These are phyloP conservation scores for Ectemnius continuus DNA, from an alignment of 2,888 invertebrate genomes.

Conservation along the genomic window DNA sequence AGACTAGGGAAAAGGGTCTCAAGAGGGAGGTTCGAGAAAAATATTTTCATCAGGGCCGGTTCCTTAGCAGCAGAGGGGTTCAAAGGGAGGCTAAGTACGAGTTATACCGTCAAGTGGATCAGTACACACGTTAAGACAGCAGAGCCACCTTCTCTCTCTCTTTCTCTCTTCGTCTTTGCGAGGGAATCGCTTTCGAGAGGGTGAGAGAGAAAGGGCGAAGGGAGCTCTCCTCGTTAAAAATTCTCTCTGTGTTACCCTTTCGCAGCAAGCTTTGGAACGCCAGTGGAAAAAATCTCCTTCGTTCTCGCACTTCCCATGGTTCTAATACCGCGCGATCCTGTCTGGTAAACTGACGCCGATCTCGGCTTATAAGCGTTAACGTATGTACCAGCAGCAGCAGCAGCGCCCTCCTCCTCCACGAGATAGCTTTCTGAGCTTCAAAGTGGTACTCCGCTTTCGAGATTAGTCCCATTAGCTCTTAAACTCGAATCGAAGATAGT, in stretches of 20 bases:
- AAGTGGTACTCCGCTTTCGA: too few species aligned
- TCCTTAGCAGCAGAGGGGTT: slow-evolving; percentile 18
- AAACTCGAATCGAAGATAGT: too few species aligned
- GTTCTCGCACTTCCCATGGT: neutral
- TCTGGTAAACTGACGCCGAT: slow-evolving; percentile 2
- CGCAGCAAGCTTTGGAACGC: neutral
- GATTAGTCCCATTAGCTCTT: too few species aligned
- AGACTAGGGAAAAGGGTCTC: too few species aligned
- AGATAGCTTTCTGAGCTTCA: too few species aligned
- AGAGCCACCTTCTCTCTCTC: neutral
- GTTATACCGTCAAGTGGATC: slow-evolving; percentile 36
- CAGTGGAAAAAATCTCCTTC: neutral
- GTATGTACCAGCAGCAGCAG: neutral
- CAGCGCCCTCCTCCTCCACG: too few species aligned
- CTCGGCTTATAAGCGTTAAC: neutral
- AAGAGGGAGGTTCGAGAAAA: slow-evolving; percentile 8
- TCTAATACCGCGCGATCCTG: neutral
- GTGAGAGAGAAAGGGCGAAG: neutral
- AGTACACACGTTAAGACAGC: slow-evolving; percentile 38
- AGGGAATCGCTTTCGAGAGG: slow-evolving; percentile 20
- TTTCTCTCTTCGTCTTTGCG: slow-evolving; percentile 24
- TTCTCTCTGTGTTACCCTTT: slow-evolving; percentile 33
- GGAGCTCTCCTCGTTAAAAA: slow-evolving; percentile 45
- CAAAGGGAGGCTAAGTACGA: slow-evolving; percentile 34
- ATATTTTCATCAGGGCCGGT: slow-evolving; percentile 22